Evolutionary conservation across 37 sponge, comb jelly and placozoan genomes (phyloP).

Genomic region (Mnemiopsis leidyi): DNA sequence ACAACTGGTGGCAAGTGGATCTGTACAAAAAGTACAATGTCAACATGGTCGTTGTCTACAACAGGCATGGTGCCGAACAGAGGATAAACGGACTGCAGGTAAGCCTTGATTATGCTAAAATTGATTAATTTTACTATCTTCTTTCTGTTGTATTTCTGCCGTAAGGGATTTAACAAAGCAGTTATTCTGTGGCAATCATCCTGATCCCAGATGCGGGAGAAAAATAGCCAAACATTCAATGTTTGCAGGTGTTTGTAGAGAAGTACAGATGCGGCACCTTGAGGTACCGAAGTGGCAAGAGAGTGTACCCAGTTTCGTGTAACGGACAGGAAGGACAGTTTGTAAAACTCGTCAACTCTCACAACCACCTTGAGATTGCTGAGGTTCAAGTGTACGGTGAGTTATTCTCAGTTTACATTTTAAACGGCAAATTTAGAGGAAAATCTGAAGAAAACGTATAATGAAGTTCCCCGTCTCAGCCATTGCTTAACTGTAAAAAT

Average conservation of each 20-base stretch:
- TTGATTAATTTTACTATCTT: no score
- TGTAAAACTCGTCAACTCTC: not conserved
- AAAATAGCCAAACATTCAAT: no score
- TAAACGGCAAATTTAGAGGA: no score
- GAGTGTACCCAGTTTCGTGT: not conserved
- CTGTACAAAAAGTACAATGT: not conserved
- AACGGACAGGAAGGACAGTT: not conserved
- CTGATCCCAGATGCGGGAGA: no score
- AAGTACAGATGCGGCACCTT: not conserved
- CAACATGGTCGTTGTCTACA: constrained; percentile 5
- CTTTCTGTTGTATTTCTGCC: no score
- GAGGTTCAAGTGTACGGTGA: constrained; percentile 7
- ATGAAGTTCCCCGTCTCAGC: no score
- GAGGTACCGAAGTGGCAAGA: not conserved
- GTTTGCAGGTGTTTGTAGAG: not conserved
- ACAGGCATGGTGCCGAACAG: not conserved
- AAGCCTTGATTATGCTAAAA: no score
- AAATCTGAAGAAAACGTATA: no score
- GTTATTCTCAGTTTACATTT: no score
- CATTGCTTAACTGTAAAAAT: no score
- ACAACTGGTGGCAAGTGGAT: constrained; percentile 15
- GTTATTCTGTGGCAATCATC: no score
- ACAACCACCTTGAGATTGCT: not conserved
- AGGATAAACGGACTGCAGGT: not conserved
- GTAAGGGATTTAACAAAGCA: no score